Percentiles rank a stretch among this genome's conserved stretches.
These are phyloP conservation scores for Oryzias dopingdopingensis DNA, from an alignment of 2,797 vertebrate genomes.

Conservation along the genomic window DNA sequence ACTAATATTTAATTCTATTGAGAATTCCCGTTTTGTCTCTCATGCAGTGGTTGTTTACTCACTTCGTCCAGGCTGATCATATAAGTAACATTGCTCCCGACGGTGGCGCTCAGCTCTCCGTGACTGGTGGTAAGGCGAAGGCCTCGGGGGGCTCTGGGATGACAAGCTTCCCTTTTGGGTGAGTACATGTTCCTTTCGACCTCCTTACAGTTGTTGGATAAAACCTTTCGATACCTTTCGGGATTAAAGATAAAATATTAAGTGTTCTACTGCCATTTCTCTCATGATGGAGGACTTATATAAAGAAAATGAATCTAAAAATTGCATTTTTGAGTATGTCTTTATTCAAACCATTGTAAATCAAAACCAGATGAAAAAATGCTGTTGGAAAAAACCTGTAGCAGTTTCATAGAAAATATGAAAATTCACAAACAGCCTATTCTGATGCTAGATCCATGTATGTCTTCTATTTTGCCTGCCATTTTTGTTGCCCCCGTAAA, in stretches of 20 bases:
- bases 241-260: not conserved
- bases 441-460: no score
- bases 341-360: no score
- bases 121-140: slow-evolving; percentile 84
- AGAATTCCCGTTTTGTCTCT: not conserved
- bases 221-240: slow-evolving; percentile 89
- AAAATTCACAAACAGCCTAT: no score
- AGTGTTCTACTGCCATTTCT: no score
- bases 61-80: slow-evolving; percentile 90
- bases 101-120: slow-evolving; percentile 82
- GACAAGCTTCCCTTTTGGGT: slow-evolving; percentile 86
- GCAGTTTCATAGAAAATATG: no score
- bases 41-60: slow-evolving; percentile 36
- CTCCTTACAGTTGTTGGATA: slow-evolving; percentile 94
- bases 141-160: slow-evolving; percentile 83
- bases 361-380: no score
- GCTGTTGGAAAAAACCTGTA: no score
- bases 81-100: slow-evolving; percentile 90
- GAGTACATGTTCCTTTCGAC: slow-evolving; percentile 83
- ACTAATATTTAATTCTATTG: not conserved
- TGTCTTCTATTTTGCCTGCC: no score
- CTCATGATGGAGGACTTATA: no score
- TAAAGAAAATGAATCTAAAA: no score
- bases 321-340: no score
- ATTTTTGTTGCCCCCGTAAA: no score